These are phyloP conservation scores for Palaemon carinicauda DNA, from an alignment of 1,140 invertebrate species.

Conservation along the genomic window DNA sequence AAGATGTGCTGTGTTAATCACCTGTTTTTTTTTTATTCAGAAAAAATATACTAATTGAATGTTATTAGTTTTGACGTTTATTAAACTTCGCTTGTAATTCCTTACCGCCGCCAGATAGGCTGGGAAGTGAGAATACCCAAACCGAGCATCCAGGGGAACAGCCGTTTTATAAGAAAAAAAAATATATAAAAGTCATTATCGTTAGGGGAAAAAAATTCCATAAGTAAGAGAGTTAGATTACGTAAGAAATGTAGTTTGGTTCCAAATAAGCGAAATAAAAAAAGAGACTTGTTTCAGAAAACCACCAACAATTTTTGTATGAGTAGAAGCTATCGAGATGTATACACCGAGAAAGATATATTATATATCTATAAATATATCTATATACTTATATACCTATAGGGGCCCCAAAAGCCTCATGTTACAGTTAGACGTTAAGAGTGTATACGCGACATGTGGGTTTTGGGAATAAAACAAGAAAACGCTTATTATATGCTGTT, in stretches of 20 bases:
- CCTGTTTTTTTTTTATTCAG: not conserved
- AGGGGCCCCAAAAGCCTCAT: constrained; percentile 1
- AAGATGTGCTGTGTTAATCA: not conserved
- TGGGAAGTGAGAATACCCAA: not conserved
- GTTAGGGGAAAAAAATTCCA: constrained; percentile 13
- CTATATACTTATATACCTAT: not conserved
- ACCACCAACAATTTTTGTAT: constrained; percentile 24
- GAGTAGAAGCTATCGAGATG: not conserved
- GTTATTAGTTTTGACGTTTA: not conserved
- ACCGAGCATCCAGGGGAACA: constrained; percentile 21
- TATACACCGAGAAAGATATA: not conserved
- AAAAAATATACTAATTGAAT: not conserved
- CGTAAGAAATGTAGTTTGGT: not conserved
- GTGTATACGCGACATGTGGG: not conserved
- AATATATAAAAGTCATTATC: not conserved
- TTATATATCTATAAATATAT: not conserved
- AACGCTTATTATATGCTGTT: constrained; percentile 20
- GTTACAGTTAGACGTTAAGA: not conserved
- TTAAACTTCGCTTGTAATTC: not conserved
- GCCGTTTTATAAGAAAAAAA: not conserved
- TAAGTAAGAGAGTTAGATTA: constrained; percentile 3
- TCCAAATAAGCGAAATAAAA: not conserved
- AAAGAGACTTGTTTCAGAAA: not conserved
- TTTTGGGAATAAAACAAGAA: not conserved
- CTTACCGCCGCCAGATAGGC: constrained; percentile 22